These are phyloP conservation scores for Diaprepes abbreviatus DNA, from an alignment of 2,888 invertebrate species.

Conservation along the genomic window DNA sequence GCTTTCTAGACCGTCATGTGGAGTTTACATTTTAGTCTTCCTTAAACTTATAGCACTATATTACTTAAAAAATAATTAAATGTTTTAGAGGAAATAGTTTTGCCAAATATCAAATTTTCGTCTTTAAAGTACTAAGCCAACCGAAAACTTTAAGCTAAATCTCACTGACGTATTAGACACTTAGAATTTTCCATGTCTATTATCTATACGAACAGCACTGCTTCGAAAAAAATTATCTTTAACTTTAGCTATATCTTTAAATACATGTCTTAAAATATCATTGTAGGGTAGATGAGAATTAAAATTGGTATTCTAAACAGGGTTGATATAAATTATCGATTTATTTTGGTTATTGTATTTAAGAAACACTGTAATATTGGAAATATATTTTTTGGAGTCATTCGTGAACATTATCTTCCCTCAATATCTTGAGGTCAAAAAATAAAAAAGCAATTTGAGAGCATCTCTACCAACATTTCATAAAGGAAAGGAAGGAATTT, in stretches of 20 bases:
- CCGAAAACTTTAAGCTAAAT: conserved; percentile 15
- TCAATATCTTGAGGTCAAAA: too few species aligned
- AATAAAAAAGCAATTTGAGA: too few species aligned
- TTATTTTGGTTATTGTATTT: not conserved
- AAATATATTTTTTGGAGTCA: too few species aligned
- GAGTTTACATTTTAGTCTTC: too few species aligned
- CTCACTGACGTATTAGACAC: conserved; percentile 10
- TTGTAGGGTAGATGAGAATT: conserved; percentile 10
- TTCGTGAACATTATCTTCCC: too few species aligned
- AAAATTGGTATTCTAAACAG: conserved; percentile 24
- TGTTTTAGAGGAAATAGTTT: too few species aligned
- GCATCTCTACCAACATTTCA: too few species aligned
- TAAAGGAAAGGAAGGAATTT: too few species aligned
- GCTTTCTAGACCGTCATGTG: too few species aligned
- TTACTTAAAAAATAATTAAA: too few species aligned
- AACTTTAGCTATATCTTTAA: conserved; percentile 13
- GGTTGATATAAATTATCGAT: conserved; percentile 23
- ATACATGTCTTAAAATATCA: conserved; percentile 29
- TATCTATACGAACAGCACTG: conserved; percentile 21
- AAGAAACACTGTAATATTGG: not conserved
- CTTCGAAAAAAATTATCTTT: conserved; percentile 8
- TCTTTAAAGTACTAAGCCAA: not conserved
- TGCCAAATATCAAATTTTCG: too few species aligned
- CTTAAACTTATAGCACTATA: too few species aligned
- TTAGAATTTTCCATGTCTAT: conserved; percentile 20